Percentiles rank a stretch among this genome's conserved stretches.
Evolutionary conservation across 2,797 vertebrate species (phyloP).

Genomic region (Chelonia mydas): DNA sequence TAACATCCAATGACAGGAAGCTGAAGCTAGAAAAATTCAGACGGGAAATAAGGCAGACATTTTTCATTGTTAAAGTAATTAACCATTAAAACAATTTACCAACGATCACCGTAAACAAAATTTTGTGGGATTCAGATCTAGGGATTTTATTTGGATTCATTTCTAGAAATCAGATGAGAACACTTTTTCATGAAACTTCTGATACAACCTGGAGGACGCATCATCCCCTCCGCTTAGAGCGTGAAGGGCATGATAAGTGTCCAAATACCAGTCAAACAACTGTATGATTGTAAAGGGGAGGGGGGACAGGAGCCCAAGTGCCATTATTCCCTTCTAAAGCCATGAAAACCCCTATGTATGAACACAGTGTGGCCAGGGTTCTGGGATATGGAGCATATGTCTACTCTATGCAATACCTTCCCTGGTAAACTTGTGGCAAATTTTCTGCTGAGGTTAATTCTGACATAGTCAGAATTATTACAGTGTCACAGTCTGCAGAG

Average conservation of each 20-base stretch:
- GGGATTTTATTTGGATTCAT: background rate
- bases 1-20: background rate
- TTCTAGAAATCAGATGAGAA: background rate
- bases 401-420: background rate
- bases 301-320: background rate
- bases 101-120: background rate
- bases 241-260: background rate
- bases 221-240: background rate
- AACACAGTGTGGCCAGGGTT: background rate
- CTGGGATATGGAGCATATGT: background rate
- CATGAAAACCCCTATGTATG: background rate
- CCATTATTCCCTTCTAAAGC: background rate
- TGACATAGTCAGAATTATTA: background rate
- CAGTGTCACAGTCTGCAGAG: background rate
- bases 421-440: rapidly evolving
- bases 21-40: background rate
- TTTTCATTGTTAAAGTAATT: background rate
- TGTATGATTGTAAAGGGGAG: background rate
- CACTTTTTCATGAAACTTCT: background rate
- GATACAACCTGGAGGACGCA: background rate
- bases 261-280: background rate
- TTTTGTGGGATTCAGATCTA: background rate
- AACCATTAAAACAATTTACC: background rate
- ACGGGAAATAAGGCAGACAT: background rate
- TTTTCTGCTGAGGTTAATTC: background rate